Evolutionary conservation across 2,888 invertebrate species (phyloP), one percentile per base, ranked within the genome.

Genomic region (Axea sp.): DNA sequence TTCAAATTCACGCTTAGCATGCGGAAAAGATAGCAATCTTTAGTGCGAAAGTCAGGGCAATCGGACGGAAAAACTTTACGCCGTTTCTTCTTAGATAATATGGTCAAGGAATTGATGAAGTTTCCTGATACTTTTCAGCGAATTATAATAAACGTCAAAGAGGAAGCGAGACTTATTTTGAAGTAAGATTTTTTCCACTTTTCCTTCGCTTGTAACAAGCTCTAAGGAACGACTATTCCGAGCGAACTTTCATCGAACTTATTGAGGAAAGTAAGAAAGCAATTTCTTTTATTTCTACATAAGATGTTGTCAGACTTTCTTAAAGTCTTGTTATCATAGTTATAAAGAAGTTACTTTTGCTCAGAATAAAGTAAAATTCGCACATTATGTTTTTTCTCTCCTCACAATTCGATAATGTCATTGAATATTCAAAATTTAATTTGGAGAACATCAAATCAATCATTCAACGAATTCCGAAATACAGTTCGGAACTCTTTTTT

Each of bases 311-410:
- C 68, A 53, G 59, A 69, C 45, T 69, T 69, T 60, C 51, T 69
- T 69, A 57, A 60, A 59, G 68, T 69, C 68, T 69, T 69, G 68
- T 69, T 69, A 69, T 69, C 68, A 60, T 69, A 69, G 68, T 69
- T 60, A 69, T 60, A 60, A 60, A 59, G 59, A 68, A 69, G 60
- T 69, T 69, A 69, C 68, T 69, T 53, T 51, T 53, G 41, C 51
- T 59, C 26, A 28, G 57, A 55, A 72, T 55, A 37, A 64, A 64
- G 57, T 45, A 59, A 24, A 72, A 65, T 59, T 59, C 64, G 65
- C 51, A 24, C 59, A 72, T 64, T 72, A 60, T 47, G 37, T 59
- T 73, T 65, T 55, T 17, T 12, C 31, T 12, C 24, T 41, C 41
- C n/a, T 14, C 14, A 5, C 8, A 33, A 53, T 55, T 45, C 43